Conservation (phyloP, 2,797 vertebrate species). For the Sebastes iracundus region DNA sequence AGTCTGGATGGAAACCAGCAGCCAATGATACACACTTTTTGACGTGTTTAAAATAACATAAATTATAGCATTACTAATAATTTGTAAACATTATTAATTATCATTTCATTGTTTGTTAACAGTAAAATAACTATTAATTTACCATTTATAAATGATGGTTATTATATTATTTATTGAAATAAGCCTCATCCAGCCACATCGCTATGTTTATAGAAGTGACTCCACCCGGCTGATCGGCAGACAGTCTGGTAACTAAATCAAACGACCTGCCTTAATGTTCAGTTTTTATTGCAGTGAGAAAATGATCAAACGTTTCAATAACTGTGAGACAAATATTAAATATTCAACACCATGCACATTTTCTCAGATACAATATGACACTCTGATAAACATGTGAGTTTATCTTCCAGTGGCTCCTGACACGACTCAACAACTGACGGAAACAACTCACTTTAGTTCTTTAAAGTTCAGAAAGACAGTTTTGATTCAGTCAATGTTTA, state of each 20-base stretch:
- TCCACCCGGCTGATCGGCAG: neutral
- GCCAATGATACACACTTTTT: no score
- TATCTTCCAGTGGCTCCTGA: neutral
- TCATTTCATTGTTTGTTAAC: no score
- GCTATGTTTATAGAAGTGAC: no score
- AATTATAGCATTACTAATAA: no score
- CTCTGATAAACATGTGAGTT: neutral
- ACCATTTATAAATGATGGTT: no score
- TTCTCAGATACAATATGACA: neutral
- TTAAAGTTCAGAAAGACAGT: neutral
- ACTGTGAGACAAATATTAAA: neutral
- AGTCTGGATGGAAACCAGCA: no score
- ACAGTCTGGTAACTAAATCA: neutral
- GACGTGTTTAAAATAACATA: no score
- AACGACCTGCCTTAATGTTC: neutral
- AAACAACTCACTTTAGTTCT: neutral
- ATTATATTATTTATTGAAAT: no score
- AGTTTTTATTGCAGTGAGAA: neutral
- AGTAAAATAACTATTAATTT: no score
- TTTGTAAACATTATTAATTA: no score
- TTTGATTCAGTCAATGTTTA: neutral
- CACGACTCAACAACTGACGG: neutral
- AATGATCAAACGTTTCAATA: neutral
- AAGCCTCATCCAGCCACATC: no score
- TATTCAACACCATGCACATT: neutral